phyloP scores from a whole-genome alignment of 2,888 invertebrate genomes.

The Priocnemis perturbator region DNA sequence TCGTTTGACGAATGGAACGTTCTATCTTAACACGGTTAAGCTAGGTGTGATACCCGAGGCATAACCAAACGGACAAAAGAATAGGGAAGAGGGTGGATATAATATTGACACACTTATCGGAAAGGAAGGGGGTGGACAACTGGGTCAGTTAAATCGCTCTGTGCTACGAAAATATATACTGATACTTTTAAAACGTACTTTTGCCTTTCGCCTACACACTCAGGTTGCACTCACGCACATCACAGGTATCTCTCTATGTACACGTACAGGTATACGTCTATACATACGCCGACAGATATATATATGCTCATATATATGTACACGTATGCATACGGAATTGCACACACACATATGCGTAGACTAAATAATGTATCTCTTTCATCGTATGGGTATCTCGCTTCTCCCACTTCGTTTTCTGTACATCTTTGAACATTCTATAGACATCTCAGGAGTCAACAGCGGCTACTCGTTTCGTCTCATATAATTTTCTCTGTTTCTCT shows the following conservation, averaged over 20 bases:
- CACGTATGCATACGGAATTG: constrained; percentile 27
- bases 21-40: too few relatives aligned
- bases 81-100: too few relatives aligned
- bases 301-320: constrained; percentile 28
- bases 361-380: constrained; percentile 18
- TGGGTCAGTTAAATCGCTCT: constrained; percentile 55
- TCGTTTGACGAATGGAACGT: too few relatives aligned
- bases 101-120: too few relatives aligned
- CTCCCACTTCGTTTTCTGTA: constrained; percentile 15
- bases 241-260: constrained; percentile 32
- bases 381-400: constrained; percentile 15
- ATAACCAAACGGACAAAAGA: too few relatives aligned
- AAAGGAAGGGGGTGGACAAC: background rate
- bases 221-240: constrained; percentile 38
- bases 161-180: constrained; percentile 64
- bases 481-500: constrained; percentile 38
- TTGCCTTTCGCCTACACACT: constrained; percentile 29
- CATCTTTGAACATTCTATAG: constrained; percentile 63
- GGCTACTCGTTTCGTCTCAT: too few relatives aligned
- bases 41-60: too few relatives aligned
- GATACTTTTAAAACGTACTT: constrained; percentile 35
- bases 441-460: constrained; percentile 54
- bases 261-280: constrained; percentile 37
- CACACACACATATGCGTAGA: background rate
- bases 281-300: constrained; percentile 11